Percentiles rank a stretch among this genome's conserved stretches.
Evolutionary conservation across 2,888 invertebrate species (phyloP).

Genomic region (Apodemia zela): DNA sequence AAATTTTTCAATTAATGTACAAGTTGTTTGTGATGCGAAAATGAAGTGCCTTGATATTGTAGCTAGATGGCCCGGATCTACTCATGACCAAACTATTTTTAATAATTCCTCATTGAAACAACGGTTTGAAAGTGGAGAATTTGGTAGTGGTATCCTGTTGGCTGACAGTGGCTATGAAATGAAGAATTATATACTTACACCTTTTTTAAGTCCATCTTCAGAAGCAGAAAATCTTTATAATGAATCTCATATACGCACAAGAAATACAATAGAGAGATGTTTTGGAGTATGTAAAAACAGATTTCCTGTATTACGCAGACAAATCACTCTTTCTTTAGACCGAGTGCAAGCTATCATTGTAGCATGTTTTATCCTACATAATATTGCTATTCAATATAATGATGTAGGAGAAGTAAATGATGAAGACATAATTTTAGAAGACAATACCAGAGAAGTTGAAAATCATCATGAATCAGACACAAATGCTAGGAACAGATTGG

Average conservation of each 20-base stretch:
- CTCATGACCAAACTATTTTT: conserved; percentile 29
- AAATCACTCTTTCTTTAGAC: conserved; percentile 19
- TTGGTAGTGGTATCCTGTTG: conserved; percentile 26
- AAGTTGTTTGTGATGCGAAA: too few relatives aligned
- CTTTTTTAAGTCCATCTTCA: conserved; percentile 25
- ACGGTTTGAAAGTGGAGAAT: conserved; percentile 26
- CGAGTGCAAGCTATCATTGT: conserved; percentile 24
- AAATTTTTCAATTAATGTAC: too few relatives aligned
- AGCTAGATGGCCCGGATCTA: conserved; percentile 20
- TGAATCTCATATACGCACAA: conserved; percentile 3
- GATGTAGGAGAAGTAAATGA: not conserved
- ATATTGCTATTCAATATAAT: conserved; percentile 22
- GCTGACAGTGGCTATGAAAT: conserved; percentile 30
- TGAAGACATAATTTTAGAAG: not conserved
- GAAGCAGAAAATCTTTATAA: conserved; percentile 18
- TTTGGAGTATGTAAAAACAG: conserved; percentile 11
- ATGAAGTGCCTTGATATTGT: not conserved
- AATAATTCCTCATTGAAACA: conserved; percentile 25
- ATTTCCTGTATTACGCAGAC: conserved; percentile 26
- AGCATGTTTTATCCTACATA: conserved; percentile 25
- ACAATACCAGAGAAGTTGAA: not conserved
- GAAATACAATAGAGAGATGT: conserved; percentile 9
- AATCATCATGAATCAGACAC: not conserved
- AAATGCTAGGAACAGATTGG: conserved; percentile 2
- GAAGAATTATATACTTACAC: conserved; percentile 28